Evolutionary conservation across 2,888 invertebrate species (phyloP).

Genomic region (Tetramorium bicarinatum): DNA sequence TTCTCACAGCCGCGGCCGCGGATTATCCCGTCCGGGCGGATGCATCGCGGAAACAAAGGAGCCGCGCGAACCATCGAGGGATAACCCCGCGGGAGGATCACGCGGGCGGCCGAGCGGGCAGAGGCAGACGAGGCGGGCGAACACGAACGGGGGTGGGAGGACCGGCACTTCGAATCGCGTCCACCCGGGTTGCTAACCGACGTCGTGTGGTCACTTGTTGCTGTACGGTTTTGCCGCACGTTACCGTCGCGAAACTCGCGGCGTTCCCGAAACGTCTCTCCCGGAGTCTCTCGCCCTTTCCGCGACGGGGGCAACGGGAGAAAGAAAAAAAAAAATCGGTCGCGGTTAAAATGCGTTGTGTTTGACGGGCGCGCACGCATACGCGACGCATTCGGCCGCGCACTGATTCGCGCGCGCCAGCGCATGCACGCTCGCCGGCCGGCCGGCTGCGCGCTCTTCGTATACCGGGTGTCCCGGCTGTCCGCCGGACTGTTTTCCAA

Average conservation of each 20-base stretch:
- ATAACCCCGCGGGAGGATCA: background rate
- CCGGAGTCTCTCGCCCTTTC: background rate
- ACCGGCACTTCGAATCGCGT: conserved; percentile 33
- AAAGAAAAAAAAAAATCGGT: conserved; percentile 17
- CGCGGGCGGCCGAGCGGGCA: background rate
- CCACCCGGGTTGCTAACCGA: conserved; percentile 24
- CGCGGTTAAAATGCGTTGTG: conserved; percentile 28
- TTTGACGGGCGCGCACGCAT: conserved; percentile 55
- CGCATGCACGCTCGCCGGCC: conserved; percentile 51
- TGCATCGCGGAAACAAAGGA: conserved; percentile 43
- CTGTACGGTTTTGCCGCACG: conserved; percentile 35
- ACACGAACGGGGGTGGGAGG: conserved; percentile 9
- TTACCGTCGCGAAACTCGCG: conserved; percentile 31
- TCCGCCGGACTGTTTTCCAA: no score
- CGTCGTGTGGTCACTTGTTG: conserved; percentile 48
- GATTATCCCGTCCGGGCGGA: background rate
- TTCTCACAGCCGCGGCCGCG: background rate
- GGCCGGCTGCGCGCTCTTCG: conserved; percentile 45
- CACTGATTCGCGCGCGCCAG: conserved; percentile 69
- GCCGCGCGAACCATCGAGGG: conserved; percentile 24
- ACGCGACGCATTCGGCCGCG: conserved; percentile 69
- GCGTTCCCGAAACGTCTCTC: background rate
- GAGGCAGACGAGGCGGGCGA: background rate
- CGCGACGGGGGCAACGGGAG: background rate
- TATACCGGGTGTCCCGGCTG: conserved; percentile 35